Evolutionary conservation across 2,888 invertebrate genomes (phyloP).

Genomic region (Thereva unica): DNA sequence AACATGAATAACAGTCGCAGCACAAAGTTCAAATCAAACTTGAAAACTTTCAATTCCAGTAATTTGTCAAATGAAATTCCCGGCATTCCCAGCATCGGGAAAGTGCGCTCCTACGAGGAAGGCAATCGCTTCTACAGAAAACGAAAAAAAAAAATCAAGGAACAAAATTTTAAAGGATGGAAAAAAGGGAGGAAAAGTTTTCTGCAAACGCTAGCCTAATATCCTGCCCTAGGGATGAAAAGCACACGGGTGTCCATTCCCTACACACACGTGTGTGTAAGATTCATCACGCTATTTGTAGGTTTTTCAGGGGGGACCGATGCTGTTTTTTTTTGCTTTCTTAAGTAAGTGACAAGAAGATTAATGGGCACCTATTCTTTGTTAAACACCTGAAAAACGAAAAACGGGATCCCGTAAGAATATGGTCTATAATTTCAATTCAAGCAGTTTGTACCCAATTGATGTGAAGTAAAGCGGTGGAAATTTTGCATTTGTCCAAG

Average conservation of each 20-base stretch:
- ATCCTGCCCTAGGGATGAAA: no score
- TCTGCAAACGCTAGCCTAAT: no score
- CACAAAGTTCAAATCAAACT: conserved; percentile 1
- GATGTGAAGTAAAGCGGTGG: no score
- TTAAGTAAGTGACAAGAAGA: conserved; percentile 22
- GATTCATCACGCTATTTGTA: conserved; percentile 29
- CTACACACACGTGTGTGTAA: conserved; percentile 1
- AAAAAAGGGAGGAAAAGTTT: no score
- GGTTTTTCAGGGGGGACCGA: not conserved
- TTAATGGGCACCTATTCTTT: conserved; percentile 29
- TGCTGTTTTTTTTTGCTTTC: no score
- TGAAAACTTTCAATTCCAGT: conserved; percentile 18
- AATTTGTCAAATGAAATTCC: conserved; percentile 2
- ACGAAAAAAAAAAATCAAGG: no score
- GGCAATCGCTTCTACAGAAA: no score
- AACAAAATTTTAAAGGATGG: no score
- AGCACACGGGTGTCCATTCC: not conserved
- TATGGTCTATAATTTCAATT: conserved; percentile 14
- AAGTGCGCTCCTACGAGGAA: no score
- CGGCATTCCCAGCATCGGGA: no score
- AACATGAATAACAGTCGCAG: not conserved
- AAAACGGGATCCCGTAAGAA: conserved; percentile 20
- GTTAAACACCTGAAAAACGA: conserved; percentile 30
- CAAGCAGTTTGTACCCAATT: conserved; percentile 20
- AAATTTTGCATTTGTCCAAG: no score